Evolutionary conservation across 2,797 vertebrate genomes (phyloP).

Genomic region (Acanthis flammea): DNA sequence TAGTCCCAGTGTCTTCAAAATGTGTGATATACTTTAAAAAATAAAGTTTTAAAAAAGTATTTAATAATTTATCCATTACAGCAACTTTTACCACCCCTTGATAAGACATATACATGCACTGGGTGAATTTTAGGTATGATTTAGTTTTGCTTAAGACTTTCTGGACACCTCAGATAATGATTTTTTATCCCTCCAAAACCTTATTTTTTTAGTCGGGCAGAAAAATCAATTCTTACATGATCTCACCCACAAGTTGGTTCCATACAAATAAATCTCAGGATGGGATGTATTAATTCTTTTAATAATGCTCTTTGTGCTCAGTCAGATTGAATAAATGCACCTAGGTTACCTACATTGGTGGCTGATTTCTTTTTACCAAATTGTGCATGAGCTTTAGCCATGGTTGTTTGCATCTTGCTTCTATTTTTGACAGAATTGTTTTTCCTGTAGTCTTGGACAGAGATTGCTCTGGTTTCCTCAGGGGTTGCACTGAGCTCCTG

Average conservation of each 20-base stretch:
- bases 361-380: neutral
- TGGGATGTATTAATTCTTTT: slow-evolving; percentile 16
- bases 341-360: neutral
- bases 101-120: neutral
- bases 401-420: neutral
- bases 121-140: neutral
- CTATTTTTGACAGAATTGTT: neutral
- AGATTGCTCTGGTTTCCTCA: neutral
- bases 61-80: neutral
- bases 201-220: slow-evolving; percentile 29
- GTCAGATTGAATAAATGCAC: slow-evolving; percentile 15
- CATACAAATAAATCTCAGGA: slow-evolving; percentile 38
- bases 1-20: slow-evolving; percentile 49
- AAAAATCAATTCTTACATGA: slow-evolving; percentile 46
- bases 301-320: slow-evolving; percentile 32
- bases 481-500: neutral
- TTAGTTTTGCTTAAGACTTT: slow-evolving; percentile 24
- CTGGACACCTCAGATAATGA: neutral
- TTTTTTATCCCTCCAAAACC: slow-evolving; percentile 16
- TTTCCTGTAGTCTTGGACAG: neutral
- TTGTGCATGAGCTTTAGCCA: neutral
- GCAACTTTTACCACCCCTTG: neutral
- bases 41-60: neutral
- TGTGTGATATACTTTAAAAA: neutral
- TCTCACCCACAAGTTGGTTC: neutral